Base-by-base conservation (phyloP, 2,113 vertebrate species). In the Cricetomys ansorgei region DNA sequence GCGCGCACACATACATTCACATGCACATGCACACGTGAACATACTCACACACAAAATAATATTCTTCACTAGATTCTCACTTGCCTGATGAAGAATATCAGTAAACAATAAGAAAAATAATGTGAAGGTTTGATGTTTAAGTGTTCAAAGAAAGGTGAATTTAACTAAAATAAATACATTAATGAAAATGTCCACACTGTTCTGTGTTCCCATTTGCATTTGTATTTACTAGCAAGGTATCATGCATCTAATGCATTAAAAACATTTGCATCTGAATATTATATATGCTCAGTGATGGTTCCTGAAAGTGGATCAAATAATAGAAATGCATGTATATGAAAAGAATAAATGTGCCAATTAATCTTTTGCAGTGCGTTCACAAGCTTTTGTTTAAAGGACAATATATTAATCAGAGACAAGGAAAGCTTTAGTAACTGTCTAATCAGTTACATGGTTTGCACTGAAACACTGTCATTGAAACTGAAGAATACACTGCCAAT, bases 371-470 rank as follows among this genome's bases (percentile, higher is more conserved):
- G 55, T 45, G n/a, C 57, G 91, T 77, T 92, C 72, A 45, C 37
- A 81, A 62, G 43, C 25, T n/a, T 67, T 94, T 90, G 29, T 94
- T 93, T 93, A 93, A 83, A 93, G 69, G 16, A 90, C n/a, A 88
- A 88, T 77, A 86, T 79, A 73, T n/a, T 95, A 94, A 93, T 91
- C 53, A 96, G 67, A 94, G 75, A 76, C 76, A 89, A 91, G 65
- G 37, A 43, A 73, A 23, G 2, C 15, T 57, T 94, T 85, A 72
- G 40, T 43, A 45, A 9, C 31, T 17, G 62, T 7, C 25, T 86
- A 45, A 96, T 90, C 73, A 96, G 48, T 48, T 34, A 53, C 34
- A 67, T 79, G 27, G 81, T 97, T 81, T 91, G 69, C 64, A 85
- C 2, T 37, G 65, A 97, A 93, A 95, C 92, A 92, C 50, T 64